phyloP scores from a whole-genome alignment of 2,888 invertebrate species.

The Acronicta aceris region DNA sequence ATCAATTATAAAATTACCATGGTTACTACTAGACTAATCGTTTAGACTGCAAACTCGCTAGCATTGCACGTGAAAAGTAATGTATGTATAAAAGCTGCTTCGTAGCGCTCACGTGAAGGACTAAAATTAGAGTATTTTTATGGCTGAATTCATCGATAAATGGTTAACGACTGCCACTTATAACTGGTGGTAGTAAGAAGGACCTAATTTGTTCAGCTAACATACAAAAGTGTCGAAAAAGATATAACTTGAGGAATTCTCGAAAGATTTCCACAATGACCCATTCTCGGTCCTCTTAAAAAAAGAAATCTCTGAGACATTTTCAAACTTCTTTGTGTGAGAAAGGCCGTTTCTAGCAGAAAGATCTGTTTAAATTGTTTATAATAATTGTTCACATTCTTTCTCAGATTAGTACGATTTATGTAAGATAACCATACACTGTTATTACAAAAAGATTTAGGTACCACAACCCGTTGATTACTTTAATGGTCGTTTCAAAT shows the following conservation, averaged over 20 bases:
- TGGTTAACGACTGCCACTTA: too few relatives aligned
- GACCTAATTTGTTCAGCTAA: neutral
- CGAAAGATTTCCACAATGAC: neutral
- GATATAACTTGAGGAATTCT: neutral
- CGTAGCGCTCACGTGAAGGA: too few relatives aligned
- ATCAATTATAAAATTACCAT: too few relatives aligned
- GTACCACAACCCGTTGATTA: slow-evolving; percentile 47
- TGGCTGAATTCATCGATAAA: too few relatives aligned
- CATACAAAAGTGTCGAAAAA: neutral
- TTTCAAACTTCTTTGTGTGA: neutral
- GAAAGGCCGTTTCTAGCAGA: neutral
- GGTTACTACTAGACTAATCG: too few relatives aligned
- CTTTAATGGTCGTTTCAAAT: slow-evolving; percentile 59
- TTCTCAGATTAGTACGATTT: slow-evolving; percentile 35
- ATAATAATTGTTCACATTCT: neutral
- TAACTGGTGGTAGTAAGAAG: too few relatives aligned
- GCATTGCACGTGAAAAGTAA: too few relatives aligned
- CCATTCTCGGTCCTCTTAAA: neutral
- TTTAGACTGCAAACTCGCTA: too few relatives aligned
- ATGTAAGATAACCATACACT: slow-evolving; percentile 47
- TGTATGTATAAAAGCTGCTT: too few relatives aligned
- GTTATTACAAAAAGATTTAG: slow-evolving; percentile 49
- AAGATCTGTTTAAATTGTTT: slow-evolving; percentile 14
- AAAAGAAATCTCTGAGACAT: too few relatives aligned
- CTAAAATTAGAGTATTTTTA: too few relatives aligned